Evolutionary conservation across 2,888 invertebrate genomes (phyloP).

Genomic region (Ischnus inquisitorius): DNA sequence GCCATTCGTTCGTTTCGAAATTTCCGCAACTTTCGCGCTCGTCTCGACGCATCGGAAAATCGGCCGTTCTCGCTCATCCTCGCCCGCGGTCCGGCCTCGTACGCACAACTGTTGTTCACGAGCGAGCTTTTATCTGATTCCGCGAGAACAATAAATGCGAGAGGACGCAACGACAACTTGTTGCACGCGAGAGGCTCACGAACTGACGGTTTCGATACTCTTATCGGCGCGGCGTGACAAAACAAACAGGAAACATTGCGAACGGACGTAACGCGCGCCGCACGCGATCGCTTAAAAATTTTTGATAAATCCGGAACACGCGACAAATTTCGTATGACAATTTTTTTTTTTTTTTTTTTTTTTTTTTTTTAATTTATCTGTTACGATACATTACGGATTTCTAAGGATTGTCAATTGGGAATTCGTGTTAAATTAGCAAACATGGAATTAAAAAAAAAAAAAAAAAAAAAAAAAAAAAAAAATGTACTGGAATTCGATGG

Average conservation of each 20-base stretch:
- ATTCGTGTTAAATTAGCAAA: not conserved
- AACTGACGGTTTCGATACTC: constrained; percentile 13
- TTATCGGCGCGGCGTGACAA: constrained; percentile 18
- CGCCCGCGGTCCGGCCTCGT: not conserved
- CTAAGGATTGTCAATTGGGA: not conserved
- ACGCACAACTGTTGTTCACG: not conserved
- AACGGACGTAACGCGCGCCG: not conserved
- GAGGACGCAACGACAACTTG: constrained; percentile 1
- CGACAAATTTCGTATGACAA: not conserved
- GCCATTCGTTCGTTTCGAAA: constrained; percentile 50
- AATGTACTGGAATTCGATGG: not conserved
- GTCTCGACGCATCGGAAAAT: constrained; percentile 26
- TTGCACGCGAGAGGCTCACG: constrained; percentile 25
- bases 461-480: not conserved
- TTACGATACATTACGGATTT: not conserved
- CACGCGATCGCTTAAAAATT: not conserved
- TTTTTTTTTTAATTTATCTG: no score
- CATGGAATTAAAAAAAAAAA: not conserved
- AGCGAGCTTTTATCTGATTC: constrained; percentile 56
- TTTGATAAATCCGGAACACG: no score
- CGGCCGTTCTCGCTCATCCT: constrained; percentile 16
- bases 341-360: not conserved
- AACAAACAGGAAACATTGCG: constrained; percentile 23
- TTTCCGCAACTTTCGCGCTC: constrained; percentile 25
- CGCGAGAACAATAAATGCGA: constrained; percentile 54